Percentiles rank a stretch among this genome's conserved stretches.
Conservation (phyloP, 2,888 invertebrate species). For the Hypomecis punctinalis region DNA sequence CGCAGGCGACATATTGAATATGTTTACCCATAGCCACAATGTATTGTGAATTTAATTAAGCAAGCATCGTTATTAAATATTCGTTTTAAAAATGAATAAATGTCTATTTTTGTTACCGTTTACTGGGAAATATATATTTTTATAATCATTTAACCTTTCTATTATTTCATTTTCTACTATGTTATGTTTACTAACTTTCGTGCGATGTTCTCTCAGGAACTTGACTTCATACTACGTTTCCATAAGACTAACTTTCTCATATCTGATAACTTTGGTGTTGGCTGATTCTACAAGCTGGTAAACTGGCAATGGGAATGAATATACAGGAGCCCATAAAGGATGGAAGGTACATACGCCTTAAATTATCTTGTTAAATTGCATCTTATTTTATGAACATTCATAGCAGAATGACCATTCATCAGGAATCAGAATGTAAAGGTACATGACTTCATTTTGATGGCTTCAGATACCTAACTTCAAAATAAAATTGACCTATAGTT, state of each 20-base stretch:
- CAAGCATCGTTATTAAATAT: constrained; percentile 43
- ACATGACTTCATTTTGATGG: too few species aligned
- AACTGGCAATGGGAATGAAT: not conserved
- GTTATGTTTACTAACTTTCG: constrained; percentile 13
- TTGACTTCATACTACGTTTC: not conserved
- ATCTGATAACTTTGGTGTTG: constrained; percentile 22
- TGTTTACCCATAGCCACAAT: not conserved
- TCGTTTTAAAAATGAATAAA: constrained; percentile 45
- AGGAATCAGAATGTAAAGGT: too few species aligned
- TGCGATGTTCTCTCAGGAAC: not conserved
- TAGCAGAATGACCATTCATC: too few species aligned
- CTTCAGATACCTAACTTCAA: too few species aligned
- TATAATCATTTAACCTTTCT: constrained; percentile 42
- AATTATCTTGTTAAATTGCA: too few species aligned
- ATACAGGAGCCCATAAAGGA: not conserved
- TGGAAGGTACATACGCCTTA: not conserved
- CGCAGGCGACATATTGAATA: not conserved
- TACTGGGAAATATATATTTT: constrained; percentile 52
- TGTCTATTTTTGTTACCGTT: constrained; percentile 63
- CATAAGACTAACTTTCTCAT: not conserved
- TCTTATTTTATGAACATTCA: too few species aligned
- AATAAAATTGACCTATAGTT: too few species aligned
- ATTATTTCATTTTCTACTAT: constrained; percentile 30
- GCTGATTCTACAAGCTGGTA: constrained; percentile 8
- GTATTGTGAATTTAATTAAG: constrained; percentile 33